A percentile compares a stretch with the other conserved stretches of the same genome.
phyloP scores from a whole-genome alignment of 2,113 vertebrate genomes.

The Tachysurus vachellii region DNA sequence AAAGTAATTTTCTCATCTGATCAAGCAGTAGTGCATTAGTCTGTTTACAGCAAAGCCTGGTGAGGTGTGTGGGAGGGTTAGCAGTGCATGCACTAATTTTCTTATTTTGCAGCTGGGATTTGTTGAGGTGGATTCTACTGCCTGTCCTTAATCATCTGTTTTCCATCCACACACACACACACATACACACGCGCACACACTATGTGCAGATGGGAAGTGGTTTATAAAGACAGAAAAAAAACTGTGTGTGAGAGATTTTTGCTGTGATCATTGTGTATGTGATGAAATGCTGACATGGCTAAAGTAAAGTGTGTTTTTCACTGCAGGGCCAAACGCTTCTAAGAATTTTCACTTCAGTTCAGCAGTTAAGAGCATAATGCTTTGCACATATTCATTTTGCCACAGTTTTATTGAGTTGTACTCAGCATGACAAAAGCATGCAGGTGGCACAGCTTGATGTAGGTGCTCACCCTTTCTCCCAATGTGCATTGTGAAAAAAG shows the following conservation, averaged over 20 bases:
- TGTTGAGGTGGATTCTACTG: not conserved
- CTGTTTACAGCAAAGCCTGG: not conserved
- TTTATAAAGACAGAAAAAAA: not conserved
- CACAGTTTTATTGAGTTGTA: not conserved
- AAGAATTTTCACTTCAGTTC: not conserved
- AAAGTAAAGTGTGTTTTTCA: constrained; percentile 5
- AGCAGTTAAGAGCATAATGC: not conserved
- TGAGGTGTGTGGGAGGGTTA: not conserved
- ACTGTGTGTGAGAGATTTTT: not conserved
- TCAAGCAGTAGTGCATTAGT: not conserved
- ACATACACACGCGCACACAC: not conserved
- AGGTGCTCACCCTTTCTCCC: not conserved
- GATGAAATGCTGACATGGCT: not conserved
- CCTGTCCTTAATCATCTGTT: not conserved
- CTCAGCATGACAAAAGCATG: not conserved
- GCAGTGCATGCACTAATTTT: not conserved
- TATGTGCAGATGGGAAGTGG: not conserved
- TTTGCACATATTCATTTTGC: not conserved
- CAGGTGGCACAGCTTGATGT: not conserved
- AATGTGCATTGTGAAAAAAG: not conserved
- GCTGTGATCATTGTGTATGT: not conserved
- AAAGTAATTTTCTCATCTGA: not conserved
- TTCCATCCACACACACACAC: not conserved
- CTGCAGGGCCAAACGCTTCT: not conserved
- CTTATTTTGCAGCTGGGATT: not conserved